Evolutionary conservation across 2,797 vertebrate genomes (phyloP).

Genomic region (Neopelma chrysocephalum): DNA sequence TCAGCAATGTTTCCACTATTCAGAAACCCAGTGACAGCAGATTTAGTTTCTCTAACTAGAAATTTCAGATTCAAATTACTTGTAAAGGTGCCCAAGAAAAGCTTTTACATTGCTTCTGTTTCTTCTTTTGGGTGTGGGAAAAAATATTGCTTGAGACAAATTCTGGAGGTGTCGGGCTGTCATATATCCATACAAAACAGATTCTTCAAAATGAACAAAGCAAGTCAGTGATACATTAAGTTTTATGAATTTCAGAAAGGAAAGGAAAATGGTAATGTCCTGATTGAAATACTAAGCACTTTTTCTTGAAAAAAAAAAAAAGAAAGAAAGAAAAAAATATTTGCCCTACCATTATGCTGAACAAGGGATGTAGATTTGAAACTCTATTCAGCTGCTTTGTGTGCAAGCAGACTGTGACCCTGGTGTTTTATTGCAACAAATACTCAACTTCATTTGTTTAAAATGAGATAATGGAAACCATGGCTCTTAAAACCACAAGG

Average conservation of each 20-base stretch:
- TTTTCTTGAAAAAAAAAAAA: background rate
- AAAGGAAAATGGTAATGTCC: background rate
- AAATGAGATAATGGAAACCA: conserved; percentile 36
- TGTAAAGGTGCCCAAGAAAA: background rate
- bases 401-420: background rate
- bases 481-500: background rate
- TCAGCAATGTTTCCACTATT: background rate
- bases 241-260: background rate
- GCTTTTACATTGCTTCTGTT: background rate
- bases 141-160: background rate
- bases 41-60: background rate
- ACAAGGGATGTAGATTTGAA: background rate
- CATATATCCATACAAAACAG: background rate
- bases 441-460: background rate
- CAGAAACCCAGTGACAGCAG: background rate
- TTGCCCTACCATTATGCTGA: background rate
- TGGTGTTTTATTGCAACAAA: background rate
- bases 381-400: background rate
- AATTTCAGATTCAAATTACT: background rate
- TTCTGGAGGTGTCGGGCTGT: background rate
- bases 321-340: background rate
- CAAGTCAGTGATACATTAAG: background rate
- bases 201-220: background rate
- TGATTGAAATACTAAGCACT: background rate
- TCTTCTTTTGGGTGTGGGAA: too few relatives aligned